Percentiles rank a stretch among this genome's conserved stretches.
Conservation (phyloP, 2,113 vertebrate genomes). For the Colistium nudipinnis region DNA sequence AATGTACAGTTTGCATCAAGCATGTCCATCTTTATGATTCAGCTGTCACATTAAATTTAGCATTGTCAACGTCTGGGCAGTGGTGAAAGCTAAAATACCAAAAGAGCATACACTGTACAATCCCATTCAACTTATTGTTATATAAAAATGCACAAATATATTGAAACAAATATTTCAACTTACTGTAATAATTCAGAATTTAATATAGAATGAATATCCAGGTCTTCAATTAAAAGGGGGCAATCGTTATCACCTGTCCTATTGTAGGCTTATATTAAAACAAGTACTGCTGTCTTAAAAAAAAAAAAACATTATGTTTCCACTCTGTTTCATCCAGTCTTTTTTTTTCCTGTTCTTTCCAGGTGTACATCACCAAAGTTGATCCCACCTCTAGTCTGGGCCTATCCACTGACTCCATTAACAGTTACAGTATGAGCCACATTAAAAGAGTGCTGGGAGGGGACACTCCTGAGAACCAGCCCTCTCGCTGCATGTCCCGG, state of each 20-base stretch:
- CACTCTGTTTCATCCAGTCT: not conserved
- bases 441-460: constrained; percentile 89
- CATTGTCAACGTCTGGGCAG: too few species aligned
- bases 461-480: constrained; percentile 87
- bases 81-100: not conserved
- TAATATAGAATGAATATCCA: not conserved
- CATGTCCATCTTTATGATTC: not conserved
- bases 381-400: constrained; percentile 92
- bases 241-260: rapidly evolving
- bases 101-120: not conserved
- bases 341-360: not conserved
- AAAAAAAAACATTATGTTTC: not conserved
- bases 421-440: constrained; percentile 92
- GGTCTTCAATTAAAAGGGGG: too few species aligned
- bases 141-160: not conserved
- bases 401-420: constrained; percentile 91
- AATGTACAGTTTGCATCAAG: constrained; percentile 31
- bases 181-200: not conserved
- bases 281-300: too few species aligned
- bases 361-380: constrained; percentile 95
- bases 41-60: constrained; percentile 33
- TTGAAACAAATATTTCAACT: not conserved
- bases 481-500: constrained; percentile 87
- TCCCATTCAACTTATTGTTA: not conserved
- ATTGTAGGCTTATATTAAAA: too few species aligned